Conservation (phyloP, 2,113 vertebrate genomes). For the Ifrita kowaldi region DNA sequence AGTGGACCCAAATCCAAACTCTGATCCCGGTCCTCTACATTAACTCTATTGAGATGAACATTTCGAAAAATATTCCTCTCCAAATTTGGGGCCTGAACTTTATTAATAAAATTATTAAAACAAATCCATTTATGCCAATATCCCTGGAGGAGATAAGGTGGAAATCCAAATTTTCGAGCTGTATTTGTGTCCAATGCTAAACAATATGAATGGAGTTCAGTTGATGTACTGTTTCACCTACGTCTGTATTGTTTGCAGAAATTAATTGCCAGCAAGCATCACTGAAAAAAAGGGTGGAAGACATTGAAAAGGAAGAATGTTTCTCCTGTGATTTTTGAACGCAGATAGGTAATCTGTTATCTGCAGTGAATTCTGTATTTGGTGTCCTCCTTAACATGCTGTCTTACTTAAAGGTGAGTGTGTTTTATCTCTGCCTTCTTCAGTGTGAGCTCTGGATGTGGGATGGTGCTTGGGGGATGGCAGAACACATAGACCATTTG, state of each 20-base stretch:
- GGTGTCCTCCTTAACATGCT: neutral
- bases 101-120: neutral
- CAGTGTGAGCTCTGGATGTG: neutral
- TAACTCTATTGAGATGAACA: neutral
- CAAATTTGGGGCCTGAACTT: neutral
- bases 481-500: rapidly evolving
- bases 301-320: neutral
- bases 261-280: neutral
- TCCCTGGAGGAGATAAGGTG: neutral
- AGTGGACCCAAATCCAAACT: neutral
- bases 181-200: neutral
- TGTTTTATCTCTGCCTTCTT: neutral
- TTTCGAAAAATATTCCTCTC: neutral
- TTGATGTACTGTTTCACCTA: neutral
- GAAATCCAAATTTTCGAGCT: neutral
- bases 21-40: neutral
- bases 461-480: too few relatives aligned
- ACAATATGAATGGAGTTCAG: neutral
- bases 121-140: neutral
- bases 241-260: conserved; percentile 28
- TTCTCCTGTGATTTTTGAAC: neutral
- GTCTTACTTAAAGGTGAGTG: neutral
- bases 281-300: neutral
- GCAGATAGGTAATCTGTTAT: neutral
- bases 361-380: neutral